Conservation (phyloP, 2,888 invertebrate genomes). For the Leptarthrus brevirostris region DNA sequence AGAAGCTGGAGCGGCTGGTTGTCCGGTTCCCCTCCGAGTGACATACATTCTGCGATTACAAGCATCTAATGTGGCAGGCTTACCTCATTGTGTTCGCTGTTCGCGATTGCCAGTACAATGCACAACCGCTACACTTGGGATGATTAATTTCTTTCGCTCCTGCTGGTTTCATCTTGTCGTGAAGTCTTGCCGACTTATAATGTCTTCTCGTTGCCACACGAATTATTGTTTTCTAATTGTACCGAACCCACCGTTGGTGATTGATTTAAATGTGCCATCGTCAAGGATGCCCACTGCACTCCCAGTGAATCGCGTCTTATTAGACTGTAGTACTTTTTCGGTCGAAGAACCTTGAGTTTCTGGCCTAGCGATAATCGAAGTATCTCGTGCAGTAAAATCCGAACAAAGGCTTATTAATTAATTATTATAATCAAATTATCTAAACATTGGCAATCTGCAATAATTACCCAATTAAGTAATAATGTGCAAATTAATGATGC, state of each 20-base stretch:
- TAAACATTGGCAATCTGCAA: no score
- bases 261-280: slow-evolving; percentile 44
- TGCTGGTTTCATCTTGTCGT: background rate
- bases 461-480: no score
- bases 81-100: no score
- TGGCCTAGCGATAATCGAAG: slow-evolving; percentile 15
- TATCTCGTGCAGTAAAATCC: slow-evolving; percentile 13
- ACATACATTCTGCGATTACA: background rate
- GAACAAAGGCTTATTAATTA: no score
- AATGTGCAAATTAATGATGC: no score
- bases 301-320: slow-evolving; percentile 1
- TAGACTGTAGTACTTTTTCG: background rate
- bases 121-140: background rate
- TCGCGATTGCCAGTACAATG: background rate
- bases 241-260: slow-evolving; percentile 6
- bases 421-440: no score
- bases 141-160: background rate
- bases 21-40: background rate
- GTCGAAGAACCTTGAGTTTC: slow-evolving; percentile 1
- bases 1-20: slow-evolving; percentile 7
- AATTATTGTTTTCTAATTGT: slow-evolving; percentile 37
- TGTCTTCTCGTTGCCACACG: background rate
- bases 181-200: background rate
- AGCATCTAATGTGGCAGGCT: background rate
- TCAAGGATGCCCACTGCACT: slow-evolving; percentile 15